Conservation (phyloP, 2,888 invertebrate species). For the Branchipolynoe longqiensis region DNA sequence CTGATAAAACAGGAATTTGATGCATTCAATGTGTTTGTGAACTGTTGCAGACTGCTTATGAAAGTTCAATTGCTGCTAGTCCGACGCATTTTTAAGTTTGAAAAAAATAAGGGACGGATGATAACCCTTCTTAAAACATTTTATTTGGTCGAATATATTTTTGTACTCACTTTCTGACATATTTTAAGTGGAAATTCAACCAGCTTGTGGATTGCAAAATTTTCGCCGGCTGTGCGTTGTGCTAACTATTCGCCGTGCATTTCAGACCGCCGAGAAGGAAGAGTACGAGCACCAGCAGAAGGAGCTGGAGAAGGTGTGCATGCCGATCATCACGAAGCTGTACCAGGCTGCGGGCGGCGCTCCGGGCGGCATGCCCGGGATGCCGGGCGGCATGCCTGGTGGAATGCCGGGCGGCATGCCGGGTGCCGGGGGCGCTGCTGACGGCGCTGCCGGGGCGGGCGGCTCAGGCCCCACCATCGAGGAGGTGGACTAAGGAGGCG, state of each 20-base stretch:
- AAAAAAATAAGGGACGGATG: too few relatives aligned
- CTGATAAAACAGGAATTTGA: too few relatives aligned
- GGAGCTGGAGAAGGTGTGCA: slow-evolving; percentile 94
- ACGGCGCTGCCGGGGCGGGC: slow-evolving; percentile 65
- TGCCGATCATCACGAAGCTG: slow-evolving; percentile 96
- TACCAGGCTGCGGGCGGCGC: slow-evolving; percentile 87
- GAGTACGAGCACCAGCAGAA: slow-evolving; percentile 97
- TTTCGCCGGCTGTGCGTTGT: not conserved
- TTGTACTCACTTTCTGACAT: too few relatives aligned
- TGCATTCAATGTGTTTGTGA: too few relatives aligned
- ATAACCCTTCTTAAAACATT: too few relatives aligned
- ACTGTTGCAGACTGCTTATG: too few relatives aligned
- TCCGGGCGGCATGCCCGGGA: slow-evolving; percentile 84
- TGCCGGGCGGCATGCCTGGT: slow-evolving; percentile 84
- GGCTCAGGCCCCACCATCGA: slow-evolving; percentile 83
- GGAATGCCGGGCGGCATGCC: slow-evolving; percentile 8
- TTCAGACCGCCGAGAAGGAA: slow-evolving; percentile 91
- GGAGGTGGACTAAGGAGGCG: slow-evolving; percentile 85
- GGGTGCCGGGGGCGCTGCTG: slow-evolving; percentile 64
- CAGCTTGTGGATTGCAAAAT: not conserved
- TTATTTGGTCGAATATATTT: too few relatives aligned
- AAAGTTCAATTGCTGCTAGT: too few relatives aligned
- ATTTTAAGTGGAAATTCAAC: too few relatives aligned
- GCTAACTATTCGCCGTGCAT: not conserved
- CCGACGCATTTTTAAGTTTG: too few relatives aligned